Evolutionary conservation across 2,888 invertebrate species (phyloP).

Genomic region (Sepioteuthis lessoniana): DNA sequence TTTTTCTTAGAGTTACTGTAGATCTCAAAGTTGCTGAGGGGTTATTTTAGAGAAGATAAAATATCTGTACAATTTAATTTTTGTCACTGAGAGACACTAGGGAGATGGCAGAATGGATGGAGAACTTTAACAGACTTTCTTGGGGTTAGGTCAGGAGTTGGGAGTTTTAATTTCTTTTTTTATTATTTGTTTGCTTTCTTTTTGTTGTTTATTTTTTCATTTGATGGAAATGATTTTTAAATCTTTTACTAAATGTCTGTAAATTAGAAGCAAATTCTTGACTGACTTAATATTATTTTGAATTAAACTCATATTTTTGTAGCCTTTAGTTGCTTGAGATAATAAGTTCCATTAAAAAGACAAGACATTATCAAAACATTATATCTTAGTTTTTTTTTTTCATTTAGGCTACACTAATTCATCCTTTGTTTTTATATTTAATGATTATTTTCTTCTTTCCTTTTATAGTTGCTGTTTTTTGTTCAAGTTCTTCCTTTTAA

Average conservation of each 20-base stretch:
- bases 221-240: background rate
- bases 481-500: too few species aligned
- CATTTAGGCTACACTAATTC: too few species aligned
- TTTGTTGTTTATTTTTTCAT: background rate
- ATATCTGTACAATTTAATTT: conserved; percentile 33
- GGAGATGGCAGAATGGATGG: background rate
- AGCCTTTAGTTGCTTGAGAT: too few species aligned
- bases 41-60: background rate
- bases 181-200: background rate
- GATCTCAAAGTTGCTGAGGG: background rate
- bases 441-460: too few species aligned
- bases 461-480: too few species aligned
- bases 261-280: too few species aligned
- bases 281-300: too few species aligned
- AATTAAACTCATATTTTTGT: too few species aligned
- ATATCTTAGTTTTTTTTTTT: too few species aligned
- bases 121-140: background rate
- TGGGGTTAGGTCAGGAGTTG: background rate
- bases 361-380: too few species aligned
- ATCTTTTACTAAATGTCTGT: background rate
- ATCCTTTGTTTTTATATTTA: too few species aligned
- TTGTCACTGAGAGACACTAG: background rate
- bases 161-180: background rate
- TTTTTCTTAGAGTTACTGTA: background rate
- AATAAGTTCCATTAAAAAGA: too few species aligned